These are phyloP conservation scores for Ochropacha duplaris DNA, from an alignment of 2,888 invertebrate species.

Conservation along the genomic window DNA sequence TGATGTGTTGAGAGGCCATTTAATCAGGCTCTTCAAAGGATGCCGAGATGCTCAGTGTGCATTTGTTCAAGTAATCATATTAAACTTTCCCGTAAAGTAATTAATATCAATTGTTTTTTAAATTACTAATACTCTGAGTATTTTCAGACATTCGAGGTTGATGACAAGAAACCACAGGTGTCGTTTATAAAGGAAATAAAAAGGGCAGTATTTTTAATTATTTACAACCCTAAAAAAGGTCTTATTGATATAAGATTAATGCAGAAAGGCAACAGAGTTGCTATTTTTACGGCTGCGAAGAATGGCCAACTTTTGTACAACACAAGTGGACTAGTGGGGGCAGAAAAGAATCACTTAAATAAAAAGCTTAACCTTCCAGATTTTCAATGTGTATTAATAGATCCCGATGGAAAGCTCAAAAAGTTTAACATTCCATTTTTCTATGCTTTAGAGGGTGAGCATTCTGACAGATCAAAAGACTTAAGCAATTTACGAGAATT, in stretches of 20 bases:
- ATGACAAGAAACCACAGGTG: slow-evolving; percentile 68
- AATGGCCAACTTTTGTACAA: slow-evolving; percentile 91
- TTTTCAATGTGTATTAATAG: slow-evolving; percentile 90
- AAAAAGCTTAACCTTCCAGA: slow-evolving; percentile 84
- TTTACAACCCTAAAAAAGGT: slow-evolving; percentile 96
- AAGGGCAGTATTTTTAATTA: slow-evolving; percentile 91
- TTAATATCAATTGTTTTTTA: background rate
- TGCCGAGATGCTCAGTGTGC: slow-evolving; percentile 98
- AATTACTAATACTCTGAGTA: too few species aligned
- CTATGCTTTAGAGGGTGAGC: slow-evolving; percentile 93
- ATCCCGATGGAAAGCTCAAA: slow-evolving; percentile 91
- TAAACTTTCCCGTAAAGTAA: background rate
- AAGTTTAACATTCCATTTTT: slow-evolving; percentile 95
- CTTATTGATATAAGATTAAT: slow-evolving; percentile 96
- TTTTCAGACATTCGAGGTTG: slow-evolving; percentile 73
- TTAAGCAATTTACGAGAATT: slow-evolving; percentile 92
- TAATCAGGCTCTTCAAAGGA: slow-evolving; percentile 96
- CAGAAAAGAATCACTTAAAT: slow-evolving; percentile 80
- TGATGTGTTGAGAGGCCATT: slow-evolving; percentile 90
- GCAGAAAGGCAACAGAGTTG: slow-evolving; percentile 94
- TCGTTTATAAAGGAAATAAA: slow-evolving; percentile 76
- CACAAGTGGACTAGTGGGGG: slow-evolving; percentile 91
- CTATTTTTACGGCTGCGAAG: slow-evolving; percentile 95
- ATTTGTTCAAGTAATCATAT: slow-evolving; percentile 88
- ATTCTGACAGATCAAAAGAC: slow-evolving; percentile 93